These are phyloP conservation scores for Drosophila parvula DNA, from an alignment of 1,140 invertebrate species.

Conservation along the genomic window DNA sequence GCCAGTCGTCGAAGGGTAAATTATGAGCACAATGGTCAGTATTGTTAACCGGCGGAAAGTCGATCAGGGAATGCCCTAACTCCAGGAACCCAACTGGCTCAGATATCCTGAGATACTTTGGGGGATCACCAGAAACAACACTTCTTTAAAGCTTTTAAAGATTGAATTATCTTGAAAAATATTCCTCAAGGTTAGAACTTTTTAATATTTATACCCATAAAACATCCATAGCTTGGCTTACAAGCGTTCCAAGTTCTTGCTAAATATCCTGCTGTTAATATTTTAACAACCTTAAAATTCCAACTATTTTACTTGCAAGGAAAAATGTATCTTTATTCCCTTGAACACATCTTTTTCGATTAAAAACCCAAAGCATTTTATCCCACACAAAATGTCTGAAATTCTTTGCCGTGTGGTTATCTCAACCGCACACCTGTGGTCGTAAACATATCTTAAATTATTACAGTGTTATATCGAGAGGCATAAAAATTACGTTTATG, in stretches of 20 bases:
- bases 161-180: background rate
- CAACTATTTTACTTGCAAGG: background rate
- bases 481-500: conserved; percentile 6
- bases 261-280: background rate
- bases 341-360: background rate
- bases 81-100: too few species aligned
- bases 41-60: background rate
- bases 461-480: conserved; percentile 30
- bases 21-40: conserved; percentile 51
- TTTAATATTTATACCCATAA: background rate
- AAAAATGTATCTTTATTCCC: background rate
- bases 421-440: conserved; percentile 26
- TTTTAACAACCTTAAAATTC: background rate
- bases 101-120: too few species aligned
- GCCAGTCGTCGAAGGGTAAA: conserved; percentile 52
- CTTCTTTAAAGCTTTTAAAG: background rate
- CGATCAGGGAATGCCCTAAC: conserved; percentile 24
- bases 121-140: too few species aligned
- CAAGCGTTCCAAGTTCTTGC: too few species aligned
- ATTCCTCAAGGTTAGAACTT: fast-evolving
- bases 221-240: background rate
- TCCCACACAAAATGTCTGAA: background rate
- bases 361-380: background rate
- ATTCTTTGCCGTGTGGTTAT: conserved; percentile 22
- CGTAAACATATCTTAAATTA: conserved; percentile 35